Evolutionary conservation across 2,888 invertebrate genomes (phyloP), one percentile per base, ranked within the genome.

Genomic region (Unio pictorum): DNA sequence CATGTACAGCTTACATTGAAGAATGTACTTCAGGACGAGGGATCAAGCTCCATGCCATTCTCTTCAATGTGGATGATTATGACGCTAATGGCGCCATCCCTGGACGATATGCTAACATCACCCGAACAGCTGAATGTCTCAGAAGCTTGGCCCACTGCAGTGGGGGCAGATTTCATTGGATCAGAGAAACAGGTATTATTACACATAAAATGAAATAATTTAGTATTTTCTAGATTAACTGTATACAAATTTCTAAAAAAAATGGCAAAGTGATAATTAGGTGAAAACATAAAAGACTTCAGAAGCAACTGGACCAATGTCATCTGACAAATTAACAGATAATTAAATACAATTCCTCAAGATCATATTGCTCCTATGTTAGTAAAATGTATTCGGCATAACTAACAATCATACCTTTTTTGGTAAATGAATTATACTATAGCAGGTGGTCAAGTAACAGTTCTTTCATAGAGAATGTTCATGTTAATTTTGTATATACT

Each of bases 11-110:
- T 2, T 90, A 85, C 74, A 83, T 89, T 26, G 89, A 89, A 75
- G 87, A 89, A 73, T 75, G 81, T 8, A 84, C 83, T 58, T 80
- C 82, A 17, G 89, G 89, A 0, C 74, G 83, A 26, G 80, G 78
- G 34, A 78, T 84, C 65, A 78, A 78, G 68, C 79, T 90, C 5
- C 90, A 90, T 75, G 82, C 87, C 18, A 85, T 89, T 15, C 86
- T 90, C 61, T 90, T 90, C 74, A 90, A 90, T 78, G 89, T 90
- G 20, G 90, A 90, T 72, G 89, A 90, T 76, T 90, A 90, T 73
- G 88, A 89, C 71, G 76, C 81, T 11, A 78, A 87, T 55, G 90
- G 89, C 18, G 88, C 89, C 61, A 89, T 90, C 23, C 89, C 89
- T 45, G 86, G 89, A 62, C 84, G 89, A 68, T 90, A 89, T 72